These are phyloP conservation scores for Timandra comae DNA, from an alignment of 2,888 invertebrate genomes.

Conservation along the genomic window DNA sequence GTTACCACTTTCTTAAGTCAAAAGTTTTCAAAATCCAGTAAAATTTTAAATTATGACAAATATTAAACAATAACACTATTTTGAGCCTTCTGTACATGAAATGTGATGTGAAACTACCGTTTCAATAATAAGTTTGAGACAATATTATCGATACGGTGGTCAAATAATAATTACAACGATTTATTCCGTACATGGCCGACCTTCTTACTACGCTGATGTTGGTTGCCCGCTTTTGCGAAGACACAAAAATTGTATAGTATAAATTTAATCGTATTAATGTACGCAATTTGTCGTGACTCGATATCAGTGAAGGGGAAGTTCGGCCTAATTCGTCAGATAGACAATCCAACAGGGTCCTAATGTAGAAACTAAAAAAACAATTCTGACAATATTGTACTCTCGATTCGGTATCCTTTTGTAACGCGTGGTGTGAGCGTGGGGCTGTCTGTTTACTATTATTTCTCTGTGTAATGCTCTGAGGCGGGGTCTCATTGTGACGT, in stretches of 20 bases:
- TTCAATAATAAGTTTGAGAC: no score
- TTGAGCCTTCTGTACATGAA: no score
- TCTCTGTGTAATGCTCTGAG: slow-evolving; percentile 26
- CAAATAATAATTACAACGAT: slow-evolving; percentile 50
- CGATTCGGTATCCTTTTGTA: slow-evolving; percentile 17
- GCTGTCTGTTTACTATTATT: slow-evolving; percentile 13
- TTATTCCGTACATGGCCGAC: slow-evolving; percentile 57
- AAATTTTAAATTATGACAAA: no score
- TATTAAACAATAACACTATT: no score
- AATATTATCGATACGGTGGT: slow-evolving; percentile 25
- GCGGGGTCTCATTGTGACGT: slow-evolving; percentile 26
- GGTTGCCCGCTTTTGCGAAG: no score
- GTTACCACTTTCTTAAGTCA: no score
- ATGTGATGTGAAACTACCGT: slow-evolving; percentile 15
- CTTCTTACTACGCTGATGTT: no score
- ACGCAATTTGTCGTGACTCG: no score
- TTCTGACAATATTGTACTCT: slow-evolving; percentile 46
- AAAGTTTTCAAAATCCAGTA: no score
- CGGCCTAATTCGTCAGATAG: slow-evolving; percentile 39
- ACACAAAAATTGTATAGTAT: no score
- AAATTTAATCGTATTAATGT: no score
- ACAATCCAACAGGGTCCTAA: slow-evolving; percentile 67
- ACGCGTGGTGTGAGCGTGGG: slow-evolving; percentile 19
- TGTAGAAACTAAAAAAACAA: slow-evolving; percentile 39
- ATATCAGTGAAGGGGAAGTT: no score